Evolutionary conservation across 2,797 vertebrate species (phyloP), one percentile per base, ranked within the genome.

Genomic region (Cottoperca gobio): DNA sequence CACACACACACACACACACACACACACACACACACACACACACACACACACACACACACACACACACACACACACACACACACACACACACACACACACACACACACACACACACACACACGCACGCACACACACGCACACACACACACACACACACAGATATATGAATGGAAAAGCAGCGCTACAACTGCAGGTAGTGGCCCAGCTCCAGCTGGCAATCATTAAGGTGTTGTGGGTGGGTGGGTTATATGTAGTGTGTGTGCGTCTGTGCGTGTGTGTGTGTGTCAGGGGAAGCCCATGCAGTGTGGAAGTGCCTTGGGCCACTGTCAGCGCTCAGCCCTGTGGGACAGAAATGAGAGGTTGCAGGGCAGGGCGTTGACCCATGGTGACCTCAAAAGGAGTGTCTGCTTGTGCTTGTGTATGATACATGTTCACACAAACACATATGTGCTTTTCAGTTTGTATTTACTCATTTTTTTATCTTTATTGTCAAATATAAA

Each of bases 351-450:
- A 79, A 86, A 91, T 93, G 93, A 95, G 90, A 88, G 93, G 92
- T 91, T 92, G 85, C 93, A 95, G 93, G 81, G 90, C 90, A 92
- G 79, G 84, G 83, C 65, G 71, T 52, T 89, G 92, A 94, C 94
- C 93, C 70, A 71, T 57, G 53, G 58, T 90, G 89, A 91, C 93
- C 90, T 73, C 73, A 69, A 58, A n/a, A 73, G 78, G 73, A 82
- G 79, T 87, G 91, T 83, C 83, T 83, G 86, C 75, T 83, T 48
- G 70, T 61, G 58, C 63, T 63, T 54, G 83, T 72, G 68, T 76
- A 75, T 60, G 65, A 78, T 69, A 81, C 65, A 78, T 62, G 40
- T 33, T 31, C 42, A 63, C 12, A 45, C 35, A 78, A 70, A 64
- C 54, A 67, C 69, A 59, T 35, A 65, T 57, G 42, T 40, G 72